Evolutionary conservation across 2,113 vertebrate genomes (phyloP).

Genomic region (Ahaetulla prasina): DNA sequence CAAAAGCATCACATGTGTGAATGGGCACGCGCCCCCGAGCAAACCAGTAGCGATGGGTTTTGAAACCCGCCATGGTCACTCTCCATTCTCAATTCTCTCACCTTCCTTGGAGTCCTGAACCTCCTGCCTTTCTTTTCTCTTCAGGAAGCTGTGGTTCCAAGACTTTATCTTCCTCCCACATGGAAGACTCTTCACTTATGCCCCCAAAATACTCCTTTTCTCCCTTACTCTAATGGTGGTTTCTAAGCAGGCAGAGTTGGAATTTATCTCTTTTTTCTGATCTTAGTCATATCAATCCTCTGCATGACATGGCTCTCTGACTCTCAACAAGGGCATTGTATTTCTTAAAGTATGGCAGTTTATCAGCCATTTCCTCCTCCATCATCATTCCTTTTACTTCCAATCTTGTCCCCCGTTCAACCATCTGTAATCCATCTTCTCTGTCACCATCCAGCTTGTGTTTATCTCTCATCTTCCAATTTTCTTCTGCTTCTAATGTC

Average conservation of each 20-base stretch:
- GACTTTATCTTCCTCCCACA: background rate
- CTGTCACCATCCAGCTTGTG: background rate
- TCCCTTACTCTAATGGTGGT: background rate
- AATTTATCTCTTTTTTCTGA: background rate
- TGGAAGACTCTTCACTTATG: background rate
- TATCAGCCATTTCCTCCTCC: background rate
- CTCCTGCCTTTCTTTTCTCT: background rate
- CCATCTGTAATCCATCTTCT: background rate
- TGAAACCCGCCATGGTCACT: too few species aligned
- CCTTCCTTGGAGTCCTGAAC: background rate
- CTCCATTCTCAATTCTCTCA: background rate
- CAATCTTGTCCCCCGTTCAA: background rate
- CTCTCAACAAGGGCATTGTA: background rate
- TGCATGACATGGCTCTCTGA: background rate
- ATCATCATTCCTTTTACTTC: background rate
- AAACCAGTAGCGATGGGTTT: too few species aligned
- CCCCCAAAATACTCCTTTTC: background rate
- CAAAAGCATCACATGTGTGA: too few species aligned
- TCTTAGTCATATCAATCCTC: background rate
- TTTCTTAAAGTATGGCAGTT: background rate
- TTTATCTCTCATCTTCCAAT: background rate
- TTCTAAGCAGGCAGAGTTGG: background rate
- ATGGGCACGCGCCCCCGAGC: too few species aligned
- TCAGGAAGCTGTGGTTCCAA: background rate
- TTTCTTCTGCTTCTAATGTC: background rate